Percentiles rank a stretch among this genome's conserved stretches.
Conservation (phyloP, 1,140 invertebrate species). For the Psix sp. region DNA sequence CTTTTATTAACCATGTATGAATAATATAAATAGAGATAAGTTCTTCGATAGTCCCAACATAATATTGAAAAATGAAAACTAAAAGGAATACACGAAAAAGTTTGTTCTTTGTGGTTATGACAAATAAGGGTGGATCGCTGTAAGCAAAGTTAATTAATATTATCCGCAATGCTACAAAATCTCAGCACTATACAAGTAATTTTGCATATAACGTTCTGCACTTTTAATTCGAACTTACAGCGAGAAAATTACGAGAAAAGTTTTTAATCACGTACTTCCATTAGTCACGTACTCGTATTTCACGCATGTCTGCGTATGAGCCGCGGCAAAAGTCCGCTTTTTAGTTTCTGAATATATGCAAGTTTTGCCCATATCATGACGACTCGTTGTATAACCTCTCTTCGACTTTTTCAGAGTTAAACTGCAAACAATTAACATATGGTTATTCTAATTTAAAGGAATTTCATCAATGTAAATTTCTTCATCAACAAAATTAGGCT, state of each 20-base stretch:
- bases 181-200: slow-evolving; percentile 56
- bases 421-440: slow-evolving; percentile 40
- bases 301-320: slow-evolving; percentile 61
- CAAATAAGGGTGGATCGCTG: slow-evolving; percentile 21
- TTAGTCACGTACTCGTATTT: slow-evolving; percentile 68
- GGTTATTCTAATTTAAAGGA: no score
- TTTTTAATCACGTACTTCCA: slow-evolving; percentile 71
- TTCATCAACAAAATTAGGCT: no score
- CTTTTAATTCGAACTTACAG: slow-evolving; percentile 62
- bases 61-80: no score
- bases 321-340: slow-evolving; percentile 50
- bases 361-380: slow-evolving; percentile 42
- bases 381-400: slow-evolving; percentile 21
- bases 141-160: slow-evolving; percentile 58
- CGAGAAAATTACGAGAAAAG: slow-evolving; percentile 67
- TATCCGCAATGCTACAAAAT: slow-evolving; percentile 38
- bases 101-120: not conserved
- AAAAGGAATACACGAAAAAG: not conserved
- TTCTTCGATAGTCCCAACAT: no score
- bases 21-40: no score
- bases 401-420: slow-evolving; percentile 12
- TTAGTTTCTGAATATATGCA: slow-evolving; percentile 58
- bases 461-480: no score
- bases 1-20: no score
- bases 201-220: slow-evolving; percentile 54